Evolutionary conservation across 2,797 vertebrate genomes (phyloP), one percentile per base, ranked within the genome.

Genomic region (Enteromius mattozi): DNA sequence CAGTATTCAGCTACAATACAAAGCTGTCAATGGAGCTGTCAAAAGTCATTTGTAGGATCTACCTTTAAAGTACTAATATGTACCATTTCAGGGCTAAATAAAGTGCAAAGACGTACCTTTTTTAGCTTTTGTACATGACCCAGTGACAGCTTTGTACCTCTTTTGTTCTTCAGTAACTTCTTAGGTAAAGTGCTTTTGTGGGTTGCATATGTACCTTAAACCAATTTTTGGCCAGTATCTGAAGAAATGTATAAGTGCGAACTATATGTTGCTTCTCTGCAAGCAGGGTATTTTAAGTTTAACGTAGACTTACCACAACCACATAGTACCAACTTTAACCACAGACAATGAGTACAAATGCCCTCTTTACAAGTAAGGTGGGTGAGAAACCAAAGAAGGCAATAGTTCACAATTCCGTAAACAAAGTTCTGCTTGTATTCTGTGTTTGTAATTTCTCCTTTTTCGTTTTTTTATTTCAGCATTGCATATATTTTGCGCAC

Each of bases 331-430:
- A 30, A 21, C 16, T 24, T 3, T 82, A 13, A 17, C 37, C 69
- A 47, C 40, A 61, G n/a, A 27, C 65, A 8, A 7, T 13, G 24
- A 13, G 24, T 35, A 8, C 8, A n/a, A 12, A 45, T 17, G 14
- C 27, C 35, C 3, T 63, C 14, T 19, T 81, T 49, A 70, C 16
- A 19, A 24, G 6, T 47, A 24, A 51, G 4, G 8, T 37, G 12
- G 47, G 65, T 81, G 66, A 59, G 27, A 81, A 81, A 59, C 49
- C 66, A 71, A 59, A 80, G 0, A 10, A 27, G 17, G n/a, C 5
- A n/a, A 30, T 14, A 33, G 24, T 70, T 63, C n/a, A 78, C 33
- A 37, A 24, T 49, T 27, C 45, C 1, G 9, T 19, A 6, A 35
- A 19, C 16, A 35, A 35, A 19, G 65, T 17, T 66, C 27, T 65